These are phyloP conservation scores for Nemurella pictetii DNA, from an alignment of 2,888 invertebrate species.

Conservation along the genomic window DNA sequence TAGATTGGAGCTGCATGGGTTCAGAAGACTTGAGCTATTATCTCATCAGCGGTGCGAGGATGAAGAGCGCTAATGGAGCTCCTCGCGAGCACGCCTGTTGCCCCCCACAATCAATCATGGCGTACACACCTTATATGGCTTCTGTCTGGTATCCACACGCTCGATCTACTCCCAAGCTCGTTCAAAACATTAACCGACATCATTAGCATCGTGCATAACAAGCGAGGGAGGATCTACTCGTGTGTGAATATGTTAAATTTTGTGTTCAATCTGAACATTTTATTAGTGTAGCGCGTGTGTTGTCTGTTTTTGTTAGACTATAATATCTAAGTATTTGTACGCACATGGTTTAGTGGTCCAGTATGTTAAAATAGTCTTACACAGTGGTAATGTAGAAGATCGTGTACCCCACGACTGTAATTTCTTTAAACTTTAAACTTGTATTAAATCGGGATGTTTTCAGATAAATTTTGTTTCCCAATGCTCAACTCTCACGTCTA, in stretches of 20 bases:
- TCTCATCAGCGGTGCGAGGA: constrained; percentile 35
- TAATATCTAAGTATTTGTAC: too few species aligned
- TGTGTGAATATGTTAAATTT: not conserved
- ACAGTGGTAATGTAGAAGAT: too few species aligned
- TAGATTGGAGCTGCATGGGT: not conserved
- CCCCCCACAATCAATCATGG: constrained; percentile 18
- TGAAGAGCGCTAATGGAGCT: constrained; percentile 37
- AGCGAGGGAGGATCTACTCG: not conserved
- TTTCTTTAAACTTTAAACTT: too few species aligned
- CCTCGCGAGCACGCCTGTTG: constrained; percentile 14
- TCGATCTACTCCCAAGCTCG: not conserved
- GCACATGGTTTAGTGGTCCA: too few species aligned
- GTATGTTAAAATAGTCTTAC: too few species aligned
- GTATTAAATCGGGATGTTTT: too few species aligned
- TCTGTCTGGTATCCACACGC: not conserved
- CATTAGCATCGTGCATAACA: not conserved
- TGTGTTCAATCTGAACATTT: not conserved
- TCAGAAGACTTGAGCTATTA: constrained; percentile 33
- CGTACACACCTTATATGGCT: not conserved
- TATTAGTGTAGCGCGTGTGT: not conserved
- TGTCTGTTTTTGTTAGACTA: not conserved
- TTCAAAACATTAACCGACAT: not conserved
- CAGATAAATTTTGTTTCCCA: too few species aligned
- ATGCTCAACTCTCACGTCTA: too few species aligned
- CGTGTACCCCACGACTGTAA: too few species aligned